These are phyloP conservation scores for Troglohyphantes excavatus DNA, from an alignment of 2,888 invertebrate genomes.

Conservation along the genomic window DNA sequence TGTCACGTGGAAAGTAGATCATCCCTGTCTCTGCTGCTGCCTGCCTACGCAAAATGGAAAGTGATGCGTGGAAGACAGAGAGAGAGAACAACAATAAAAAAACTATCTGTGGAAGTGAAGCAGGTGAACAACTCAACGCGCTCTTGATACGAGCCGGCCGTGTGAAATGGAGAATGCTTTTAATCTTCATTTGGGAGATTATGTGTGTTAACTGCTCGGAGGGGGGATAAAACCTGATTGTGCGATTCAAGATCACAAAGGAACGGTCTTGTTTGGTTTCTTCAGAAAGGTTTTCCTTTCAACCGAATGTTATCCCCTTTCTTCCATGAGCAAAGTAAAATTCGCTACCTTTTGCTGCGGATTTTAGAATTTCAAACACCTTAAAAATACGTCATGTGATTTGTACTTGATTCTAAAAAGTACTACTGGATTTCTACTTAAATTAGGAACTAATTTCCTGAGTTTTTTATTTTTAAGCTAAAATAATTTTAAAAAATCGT, in stretches of 20 bases:
- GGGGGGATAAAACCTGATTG: not conserved
- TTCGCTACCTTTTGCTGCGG: no score
- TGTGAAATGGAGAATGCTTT: not conserved
- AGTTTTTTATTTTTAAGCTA: no score
- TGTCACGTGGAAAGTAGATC: slow-evolving; percentile 70
- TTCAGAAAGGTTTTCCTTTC: not conserved
- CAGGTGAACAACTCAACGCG: slow-evolving; percentile 48
- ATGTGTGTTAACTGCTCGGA: slow-evolving; percentile 31
- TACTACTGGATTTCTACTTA: no score
- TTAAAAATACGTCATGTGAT: no score
- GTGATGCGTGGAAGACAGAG: slow-evolving; percentile 30
- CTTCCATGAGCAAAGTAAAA: no score
- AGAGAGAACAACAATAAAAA: not conserved
- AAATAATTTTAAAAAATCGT: no score
- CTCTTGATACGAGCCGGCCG: not conserved
- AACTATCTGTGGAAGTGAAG: slow-evolving; percentile 30
- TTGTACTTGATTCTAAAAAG: no score
- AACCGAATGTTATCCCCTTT: no score
- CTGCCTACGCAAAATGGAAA: slow-evolving; percentile 37
- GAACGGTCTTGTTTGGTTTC: not conserved
- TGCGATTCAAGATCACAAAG: slow-evolving; percentile 28
- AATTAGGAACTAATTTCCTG: no score
- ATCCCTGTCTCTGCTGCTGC: slow-evolving; percentile 9
- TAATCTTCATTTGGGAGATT: slow-evolving; percentile 27
- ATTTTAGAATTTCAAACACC: no score